These are phyloP conservation scores for Scytalopus superciliaris DNA, from an alignment of 2,113 vertebrate species.

Conservation along the genomic window DNA sequence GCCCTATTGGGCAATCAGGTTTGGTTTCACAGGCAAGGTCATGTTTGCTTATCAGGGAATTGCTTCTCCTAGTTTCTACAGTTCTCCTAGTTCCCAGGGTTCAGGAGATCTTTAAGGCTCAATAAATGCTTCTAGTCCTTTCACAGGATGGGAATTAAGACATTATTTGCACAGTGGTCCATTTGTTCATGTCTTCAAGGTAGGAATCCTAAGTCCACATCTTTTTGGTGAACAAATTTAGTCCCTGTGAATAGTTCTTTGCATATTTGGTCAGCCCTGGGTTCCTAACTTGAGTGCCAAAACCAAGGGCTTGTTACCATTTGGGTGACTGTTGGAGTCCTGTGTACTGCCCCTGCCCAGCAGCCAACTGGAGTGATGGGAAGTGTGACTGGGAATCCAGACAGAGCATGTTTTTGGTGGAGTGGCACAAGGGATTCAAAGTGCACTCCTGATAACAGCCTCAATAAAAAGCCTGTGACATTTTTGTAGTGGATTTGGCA, in stretches of 20 bases:
- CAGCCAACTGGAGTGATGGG: neutral
- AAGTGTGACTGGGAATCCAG: neutral
- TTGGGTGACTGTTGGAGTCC: neutral
- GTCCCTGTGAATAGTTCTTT: neutral
- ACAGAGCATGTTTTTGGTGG: neutral
- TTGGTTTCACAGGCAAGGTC: conserved; percentile 16
- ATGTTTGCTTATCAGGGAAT: conserved; percentile 6
- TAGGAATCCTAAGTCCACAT: neutral
- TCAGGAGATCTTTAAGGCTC: neutral
- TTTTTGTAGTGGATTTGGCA: neutral
- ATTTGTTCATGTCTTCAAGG: neutral
- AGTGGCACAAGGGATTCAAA: neutral
- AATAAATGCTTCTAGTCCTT: neutral
- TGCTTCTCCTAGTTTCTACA: neutral
- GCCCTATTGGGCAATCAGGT: neutral
- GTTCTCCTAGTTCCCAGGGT: neutral
- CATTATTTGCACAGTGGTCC: neutral
- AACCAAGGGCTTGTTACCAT: neutral
- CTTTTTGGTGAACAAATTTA: neutral
- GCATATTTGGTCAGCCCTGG: neutral
- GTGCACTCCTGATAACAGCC: neutral
- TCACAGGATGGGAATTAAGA: neutral
- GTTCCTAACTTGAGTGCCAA: neutral
- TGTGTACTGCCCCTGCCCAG: neutral
- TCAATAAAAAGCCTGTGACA: neutral